These are phyloP conservation scores for Nixonia krombeini DNA, from an alignment of 1,140 invertebrate species.

Conservation along the genomic window DNA sequence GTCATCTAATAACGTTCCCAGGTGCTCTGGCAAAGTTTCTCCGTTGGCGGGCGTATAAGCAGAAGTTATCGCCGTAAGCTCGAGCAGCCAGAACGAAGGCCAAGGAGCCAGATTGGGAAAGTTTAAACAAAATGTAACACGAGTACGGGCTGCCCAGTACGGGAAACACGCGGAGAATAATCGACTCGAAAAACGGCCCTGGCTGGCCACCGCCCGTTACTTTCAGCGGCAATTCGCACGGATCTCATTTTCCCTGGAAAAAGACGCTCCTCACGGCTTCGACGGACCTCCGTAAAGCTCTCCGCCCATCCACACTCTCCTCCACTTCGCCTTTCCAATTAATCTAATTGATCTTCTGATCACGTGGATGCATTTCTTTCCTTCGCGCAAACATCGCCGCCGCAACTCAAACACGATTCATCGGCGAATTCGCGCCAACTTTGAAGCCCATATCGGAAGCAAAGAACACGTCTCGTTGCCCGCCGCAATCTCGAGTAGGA, in stretches of 20 bases:
- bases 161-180: slow-evolving; percentile 21
- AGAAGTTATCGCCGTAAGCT: slow-evolving; percentile 29
- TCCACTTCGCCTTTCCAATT: too few species aligned
- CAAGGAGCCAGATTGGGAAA: slow-evolving; percentile 48
- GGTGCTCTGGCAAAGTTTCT: slow-evolving; percentile 8
- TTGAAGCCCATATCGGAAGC: slow-evolving; percentile 31
- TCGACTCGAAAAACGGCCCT: slow-evolving; percentile 34
- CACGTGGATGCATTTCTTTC: too few species aligned
- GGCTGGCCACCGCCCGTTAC: slow-evolving; percentile 23
- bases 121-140: slow-evolving; percentile 51
- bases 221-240: slow-evolving; percentile 27
- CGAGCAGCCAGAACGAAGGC: slow-evolving; percentile 22
- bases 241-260: slow-evolving; percentile 4
- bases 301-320: too few species aligned
- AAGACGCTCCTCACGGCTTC: too few species aligned
- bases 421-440: background rate
- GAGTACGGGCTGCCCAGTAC: background rate
- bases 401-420: background rate
- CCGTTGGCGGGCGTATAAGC: slow-evolving; percentile 22
- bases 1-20: slow-evolving; percentile 5
- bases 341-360: too few species aligned
- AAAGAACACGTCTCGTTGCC: slow-evolving; percentile 35
- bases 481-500: slow-evolving; percentile 30
- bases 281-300: too few species aligned
- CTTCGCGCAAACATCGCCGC: too few species aligned